These are phyloP conservation scores for Drosophila aldrichi DNA, from an alignment of 2,888 invertebrate species.

Conservation along the genomic window DNA sequence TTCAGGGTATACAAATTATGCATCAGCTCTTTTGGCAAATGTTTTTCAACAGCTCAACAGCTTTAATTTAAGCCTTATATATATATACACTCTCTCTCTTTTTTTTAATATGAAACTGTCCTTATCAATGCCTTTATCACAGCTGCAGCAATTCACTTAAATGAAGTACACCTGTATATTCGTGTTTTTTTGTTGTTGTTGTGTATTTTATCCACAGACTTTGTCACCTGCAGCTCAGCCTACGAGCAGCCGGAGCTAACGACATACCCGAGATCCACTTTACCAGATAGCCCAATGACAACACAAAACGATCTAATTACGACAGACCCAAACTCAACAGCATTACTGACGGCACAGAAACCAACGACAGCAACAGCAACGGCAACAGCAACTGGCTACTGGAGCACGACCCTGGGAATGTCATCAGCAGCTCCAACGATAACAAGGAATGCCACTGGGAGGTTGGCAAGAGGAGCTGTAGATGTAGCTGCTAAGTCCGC, in stretches of 20 bases:
- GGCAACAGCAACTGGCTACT: constrained; percentile 1
- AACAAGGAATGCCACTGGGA: constrained; percentile 27
- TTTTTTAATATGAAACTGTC: too few species aligned
- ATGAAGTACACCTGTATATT: constrained; percentile 25
- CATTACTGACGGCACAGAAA: constrained; percentile 59
- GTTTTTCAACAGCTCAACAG: too few species aligned
- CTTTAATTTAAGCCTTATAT: too few species aligned
- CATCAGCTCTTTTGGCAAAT: too few species aligned
- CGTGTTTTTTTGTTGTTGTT: constrained; percentile 8
- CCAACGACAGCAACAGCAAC: constrained; percentile 30
- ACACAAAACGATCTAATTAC: constrained; percentile 78
- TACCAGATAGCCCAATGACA: constrained; percentile 75
- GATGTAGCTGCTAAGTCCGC: constrained; percentile 55
- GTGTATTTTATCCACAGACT: constrained; percentile 51
- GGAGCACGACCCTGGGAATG: constrained; percentile 55
- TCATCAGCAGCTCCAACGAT: constrained; percentile 64
- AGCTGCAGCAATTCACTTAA: constrained; percentile 29
- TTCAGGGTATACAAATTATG: too few species aligned
- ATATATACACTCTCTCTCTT: too few species aligned
- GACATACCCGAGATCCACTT: constrained; percentile 72
- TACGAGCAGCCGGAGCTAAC: constrained; percentile 44
- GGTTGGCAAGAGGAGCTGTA: constrained; percentile 25
- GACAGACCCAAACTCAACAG: constrained; percentile 62
- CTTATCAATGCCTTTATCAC: constrained; percentile 34
- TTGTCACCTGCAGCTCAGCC: constrained; percentile 69